Percentiles rank a stretch among this genome's conserved stretches.
Conservation (phyloP, 2,888 invertebrate species). For the Dasysyrphus tricinctus region DNA sequence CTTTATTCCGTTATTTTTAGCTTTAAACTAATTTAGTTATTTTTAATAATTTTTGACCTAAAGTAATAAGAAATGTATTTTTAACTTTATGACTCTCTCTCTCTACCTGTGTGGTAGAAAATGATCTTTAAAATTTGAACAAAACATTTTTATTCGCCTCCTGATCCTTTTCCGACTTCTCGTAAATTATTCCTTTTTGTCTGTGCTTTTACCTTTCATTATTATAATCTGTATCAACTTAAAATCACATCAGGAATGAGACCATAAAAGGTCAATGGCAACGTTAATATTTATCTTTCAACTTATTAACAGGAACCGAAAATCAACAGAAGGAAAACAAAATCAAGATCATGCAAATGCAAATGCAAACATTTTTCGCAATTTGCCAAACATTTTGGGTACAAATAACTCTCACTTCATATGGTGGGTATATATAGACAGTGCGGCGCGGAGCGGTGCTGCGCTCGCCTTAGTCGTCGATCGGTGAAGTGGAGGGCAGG, state of each 20-base stretch:
- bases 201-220: not conserved
- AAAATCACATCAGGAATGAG: constrained; percentile 5
- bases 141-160: constrained; percentile 22
- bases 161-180: constrained; percentile 26
- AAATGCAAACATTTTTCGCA: constrained; percentile 13
- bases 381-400: constrained; percentile 55
- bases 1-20: not conserved
- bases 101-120: not conserved
- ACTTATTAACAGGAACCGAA: constrained; percentile 50
- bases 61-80: constrained; percentile 5
- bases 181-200: constrained; percentile 22
- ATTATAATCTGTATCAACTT: constrained; percentile 25
- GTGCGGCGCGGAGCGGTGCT: not conserved
- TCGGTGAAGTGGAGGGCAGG: not conserved
- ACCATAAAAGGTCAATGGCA: constrained; percentile 69
- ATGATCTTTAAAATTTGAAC: not conserved
- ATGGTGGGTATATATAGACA: constrained; percentile 27
- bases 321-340: not conserved
- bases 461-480: too few relatives aligned
- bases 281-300: constrained; percentile 63
- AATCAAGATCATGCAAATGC: constrained; percentile 25
- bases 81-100: constrained; percentile 8
- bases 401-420: constrained; percentile 72
- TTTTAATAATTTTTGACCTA: not conserved
- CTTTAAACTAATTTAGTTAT: not conserved